Evolutionary conservation across 1,140 invertebrate genomes (phyloP).

Genomic region (Apis florea): DNA sequence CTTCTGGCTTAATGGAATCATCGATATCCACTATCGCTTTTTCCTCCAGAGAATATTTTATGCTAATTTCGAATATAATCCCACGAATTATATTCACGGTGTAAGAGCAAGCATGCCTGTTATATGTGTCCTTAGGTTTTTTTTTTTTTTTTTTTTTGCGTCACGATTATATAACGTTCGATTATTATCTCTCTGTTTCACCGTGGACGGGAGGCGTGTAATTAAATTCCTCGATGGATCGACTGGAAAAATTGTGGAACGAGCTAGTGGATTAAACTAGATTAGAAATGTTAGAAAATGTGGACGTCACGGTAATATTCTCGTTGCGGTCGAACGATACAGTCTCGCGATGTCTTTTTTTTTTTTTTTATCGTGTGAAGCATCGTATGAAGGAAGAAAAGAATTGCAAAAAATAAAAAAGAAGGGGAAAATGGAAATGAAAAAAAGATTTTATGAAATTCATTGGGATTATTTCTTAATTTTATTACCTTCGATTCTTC

Average conservation of each 20-base stretch:
- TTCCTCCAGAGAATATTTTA: not conserved
- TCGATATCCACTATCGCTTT: not conserved
- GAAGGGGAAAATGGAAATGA: no score
- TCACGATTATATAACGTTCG: not conserved
- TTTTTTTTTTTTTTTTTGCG: no score
- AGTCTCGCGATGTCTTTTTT: no score
- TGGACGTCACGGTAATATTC: not conserved
- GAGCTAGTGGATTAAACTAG: not conserved
- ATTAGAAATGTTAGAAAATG: not conserved
- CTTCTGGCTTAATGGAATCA: not conserved
- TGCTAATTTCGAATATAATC: conserved; percentile 9
- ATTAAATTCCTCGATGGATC: not conserved
- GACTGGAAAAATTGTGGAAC: not conserved
- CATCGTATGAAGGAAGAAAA: no score
- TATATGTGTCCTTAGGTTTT: not conserved
- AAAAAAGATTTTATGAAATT: no score
- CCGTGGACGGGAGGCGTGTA: not conserved
- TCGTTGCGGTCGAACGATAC: not conserved
- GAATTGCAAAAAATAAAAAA: no score
- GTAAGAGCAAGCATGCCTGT: not conserved
- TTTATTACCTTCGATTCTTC: no score
- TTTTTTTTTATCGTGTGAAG: no score
- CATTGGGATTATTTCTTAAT: no score
- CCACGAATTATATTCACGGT: conserved; percentile 7
- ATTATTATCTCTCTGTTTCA: not conserved